Evolutionary conservation across 1,140 invertebrate species (phyloP), one percentile per base, ranked within the genome.

Genomic region (Plodia interpunctella): DNA sequence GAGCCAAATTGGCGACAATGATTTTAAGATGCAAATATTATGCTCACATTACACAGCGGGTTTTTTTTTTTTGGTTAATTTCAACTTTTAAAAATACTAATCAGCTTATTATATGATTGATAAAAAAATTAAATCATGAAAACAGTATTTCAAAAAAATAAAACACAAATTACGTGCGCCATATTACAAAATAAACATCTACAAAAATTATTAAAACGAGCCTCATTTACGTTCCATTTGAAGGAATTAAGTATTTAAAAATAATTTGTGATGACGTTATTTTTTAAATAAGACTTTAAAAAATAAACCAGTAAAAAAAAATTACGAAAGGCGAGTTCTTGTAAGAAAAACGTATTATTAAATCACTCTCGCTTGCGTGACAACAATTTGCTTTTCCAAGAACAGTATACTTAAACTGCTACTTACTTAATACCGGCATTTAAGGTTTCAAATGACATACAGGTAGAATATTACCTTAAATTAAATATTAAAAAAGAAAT

Each of bases 1-100:
- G 53, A 59, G 32, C 53, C 35, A 59, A 59, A 59, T 59, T 59
- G 50, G 13, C 32, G 5, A 18, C 51, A 18, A 59, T 59, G 38
- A 55, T 38, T 49, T 49, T n/a, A n/a, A 15, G 0, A 49, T 49
- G 44, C 17, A 49, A 49, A 49, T 49, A 25, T 25, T 25, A 25
- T 25, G 21, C 21, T 25, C 6, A 25, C 21, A 2, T 25, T 25
- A 25, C n/a, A 25, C 21, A 25, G 21, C 21, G 6, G 21, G 6
- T 2, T 25, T n/a, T n/a, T n/a, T n/a, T n/a, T n/a, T n/a, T n/a
- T n/a, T n/a, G n/a, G n/a, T n/a, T n/a, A n/a, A n/a, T n/a, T n/a
- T n/a, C n/a, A n/a, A n/a, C n/a, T n/a, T n/a, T n/a, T n/a, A n/a
- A n/a, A n/a, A n/a, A n/a, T n/a, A n/a, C n/a, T n/a, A n/a, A n/a